Evolutionary conservation across 2,113 vertebrate species (phyloP).

Genomic region (Equus przewalskii): DNA sequence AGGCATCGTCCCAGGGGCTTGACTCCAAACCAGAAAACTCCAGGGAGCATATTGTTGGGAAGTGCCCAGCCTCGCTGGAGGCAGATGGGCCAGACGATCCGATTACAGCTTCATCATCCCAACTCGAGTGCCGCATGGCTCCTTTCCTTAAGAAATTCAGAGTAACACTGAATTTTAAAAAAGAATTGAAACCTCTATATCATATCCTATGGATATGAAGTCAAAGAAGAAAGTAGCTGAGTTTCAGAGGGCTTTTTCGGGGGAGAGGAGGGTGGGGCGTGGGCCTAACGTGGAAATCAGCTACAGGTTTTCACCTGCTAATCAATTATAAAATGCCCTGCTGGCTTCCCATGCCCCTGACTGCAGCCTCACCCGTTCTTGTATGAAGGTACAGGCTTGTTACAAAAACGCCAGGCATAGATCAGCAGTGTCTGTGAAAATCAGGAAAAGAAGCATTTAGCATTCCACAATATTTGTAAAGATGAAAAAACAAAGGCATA

Average conservation of each 20-base stretch:
- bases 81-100: background rate
- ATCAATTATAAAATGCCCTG: background rate
- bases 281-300: background rate
- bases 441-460: background rate
- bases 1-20: background rate
- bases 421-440: background rate
- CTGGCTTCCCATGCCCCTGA: background rate
- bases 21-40: slow-evolving; percentile 47
- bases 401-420: background rate
- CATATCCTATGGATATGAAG: background rate
- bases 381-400: background rate
- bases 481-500: background rate
- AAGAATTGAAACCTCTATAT: background rate
- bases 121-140: background rate
- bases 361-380: background rate
- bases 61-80: background rate
- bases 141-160: slow-evolving; percentile 4
- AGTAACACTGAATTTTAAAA: background rate
- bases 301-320: background rate
- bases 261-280: background rate
- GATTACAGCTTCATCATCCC: background rate
- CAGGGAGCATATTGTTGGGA: background rate
- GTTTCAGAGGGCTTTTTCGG: background rate
- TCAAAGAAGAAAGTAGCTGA: background rate
- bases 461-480: background rate